These are phyloP conservation scores for Ectemnius cavifrons DNA, from an alignment of 2,888 invertebrate genomes.

Conservation along the genomic window DNA sequence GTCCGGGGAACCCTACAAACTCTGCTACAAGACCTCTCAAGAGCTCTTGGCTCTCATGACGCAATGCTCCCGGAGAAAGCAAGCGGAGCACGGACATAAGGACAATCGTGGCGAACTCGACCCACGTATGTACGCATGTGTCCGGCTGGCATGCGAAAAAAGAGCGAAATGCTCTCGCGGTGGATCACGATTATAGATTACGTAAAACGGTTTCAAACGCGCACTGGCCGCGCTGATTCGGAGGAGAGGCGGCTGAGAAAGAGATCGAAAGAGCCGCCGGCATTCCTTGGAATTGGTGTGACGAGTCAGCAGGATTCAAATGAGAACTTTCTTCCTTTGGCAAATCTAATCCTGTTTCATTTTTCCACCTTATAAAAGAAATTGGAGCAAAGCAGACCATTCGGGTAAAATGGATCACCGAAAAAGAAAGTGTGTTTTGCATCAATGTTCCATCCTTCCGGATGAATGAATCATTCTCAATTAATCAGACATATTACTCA, in stretches of 20 bases:
- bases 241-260: slow-evolving; percentile 5
- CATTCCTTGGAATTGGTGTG: background rate
- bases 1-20: no score
- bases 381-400: no score
- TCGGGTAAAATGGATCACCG: no score
- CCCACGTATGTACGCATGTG: slow-evolving; percentile 17
- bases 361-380: no score
- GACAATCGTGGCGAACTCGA: slow-evolving; percentile 34
- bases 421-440: no score
- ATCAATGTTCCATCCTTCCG: no score
- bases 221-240: slow-evolving; percentile 27
- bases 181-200: slow-evolving; percentile 48
- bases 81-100: slow-evolving; percentile 38
- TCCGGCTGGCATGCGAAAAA: slow-evolving; percentile 37
- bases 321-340: no score
- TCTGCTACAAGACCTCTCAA: no score
- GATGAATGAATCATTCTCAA: no score
- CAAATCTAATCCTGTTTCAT: no score
- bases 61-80: slow-evolving; percentile 59
- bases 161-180: slow-evolving; percentile 39
- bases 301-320: no score
- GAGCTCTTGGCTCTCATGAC: slow-evolving; percentile 26
- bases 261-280: slow-evolving; percentile 32
- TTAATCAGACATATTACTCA: no score
- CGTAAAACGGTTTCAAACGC: slow-evolving; percentile 47